Conservation (phyloP, 2,888 invertebrate genomes). For the Heteromyza rotundicornis region DNA sequence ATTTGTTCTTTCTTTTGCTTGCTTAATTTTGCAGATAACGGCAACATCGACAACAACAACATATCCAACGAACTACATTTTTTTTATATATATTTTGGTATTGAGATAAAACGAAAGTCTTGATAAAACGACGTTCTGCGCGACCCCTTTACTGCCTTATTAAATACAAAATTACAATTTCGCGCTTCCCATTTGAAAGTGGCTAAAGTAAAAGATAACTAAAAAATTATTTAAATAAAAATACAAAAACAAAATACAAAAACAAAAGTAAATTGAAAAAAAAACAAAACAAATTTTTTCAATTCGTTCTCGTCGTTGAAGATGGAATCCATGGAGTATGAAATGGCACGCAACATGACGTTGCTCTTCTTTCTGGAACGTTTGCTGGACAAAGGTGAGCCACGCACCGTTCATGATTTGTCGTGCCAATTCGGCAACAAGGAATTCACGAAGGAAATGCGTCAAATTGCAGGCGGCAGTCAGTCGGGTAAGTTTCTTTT, state of each 20-base stretch:
- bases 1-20: background rate
- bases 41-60: conserved; percentile 19
- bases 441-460: conserved; percentile 98
- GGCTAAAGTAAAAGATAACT: conserved; percentile 3
- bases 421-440: conserved; percentile 99
- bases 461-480: conserved; percentile 93
- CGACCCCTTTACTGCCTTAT: conserved; percentile 34
- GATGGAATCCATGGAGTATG: conserved; percentile 94
- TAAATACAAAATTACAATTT: too few relatives aligned
- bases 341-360: conserved; percentile 92
- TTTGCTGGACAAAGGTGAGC: conserved; percentile 93
- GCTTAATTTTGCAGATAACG: conserved; percentile 41
- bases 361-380: conserved; percentile 98
- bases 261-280: conserved; percentile 9
- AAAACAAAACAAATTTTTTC: too few relatives aligned
- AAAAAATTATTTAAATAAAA: background rate
- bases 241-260: conserved; percentile 5
- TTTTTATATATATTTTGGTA: conserved; percentile 28
- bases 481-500: conserved; percentile 76
- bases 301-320: conserved; percentile 12
- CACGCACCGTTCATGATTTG: conserved; percentile 94
- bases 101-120: conserved; percentile 26
- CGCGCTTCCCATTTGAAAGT: conserved; percentile 30
- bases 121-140: conserved; percentile 6
- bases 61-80: conserved; percentile 28